phyloP scores from a whole-genome alignment of 1,140 invertebrate genomes.

The Trinorchestia longiramus region DNA sequence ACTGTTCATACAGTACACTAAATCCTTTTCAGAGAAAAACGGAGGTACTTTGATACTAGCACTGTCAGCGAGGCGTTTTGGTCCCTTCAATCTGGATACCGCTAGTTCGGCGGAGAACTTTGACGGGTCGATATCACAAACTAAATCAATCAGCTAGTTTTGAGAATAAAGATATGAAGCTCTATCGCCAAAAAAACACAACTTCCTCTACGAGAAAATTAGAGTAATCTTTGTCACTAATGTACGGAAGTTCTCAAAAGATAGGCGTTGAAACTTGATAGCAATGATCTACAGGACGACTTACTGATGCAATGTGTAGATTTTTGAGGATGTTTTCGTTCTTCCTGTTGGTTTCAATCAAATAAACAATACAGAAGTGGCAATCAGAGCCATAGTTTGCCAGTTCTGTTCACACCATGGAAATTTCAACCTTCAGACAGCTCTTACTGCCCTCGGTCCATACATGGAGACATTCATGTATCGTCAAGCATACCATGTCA shows the following conservation, averaged over 20 bases:
- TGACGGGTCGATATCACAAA: no score
- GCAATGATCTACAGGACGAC: conserved; percentile 34
- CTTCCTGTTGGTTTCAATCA: conserved; percentile 54
- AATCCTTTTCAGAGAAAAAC: no score
- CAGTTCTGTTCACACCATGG: conserved; percentile 6
- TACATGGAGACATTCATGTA: conserved; percentile 60
- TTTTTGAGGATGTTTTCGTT: conserved; percentile 46
- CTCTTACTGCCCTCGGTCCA: conserved; percentile 65
- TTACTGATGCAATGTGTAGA: conserved; percentile 54
- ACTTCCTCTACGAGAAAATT: no score
- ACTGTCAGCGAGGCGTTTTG: no score
- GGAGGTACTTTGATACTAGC: neutral
- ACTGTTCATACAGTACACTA: no score
- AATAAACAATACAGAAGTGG: neutral
- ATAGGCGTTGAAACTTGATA: neutral
- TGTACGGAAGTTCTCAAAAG: no score
- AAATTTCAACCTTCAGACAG: conserved; percentile 49
- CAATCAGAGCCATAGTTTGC: neutral
- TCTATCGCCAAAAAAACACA: no score
- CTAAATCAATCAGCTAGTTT: no score
- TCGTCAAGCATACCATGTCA: conserved; percentile 65
- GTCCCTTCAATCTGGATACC: no score
- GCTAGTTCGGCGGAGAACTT: no score
- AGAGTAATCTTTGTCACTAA: no score
- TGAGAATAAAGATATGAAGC: no score